Conservation (phyloP, 2,797 vertebrate genomes). For the Lithobates pipiens region DNA sequence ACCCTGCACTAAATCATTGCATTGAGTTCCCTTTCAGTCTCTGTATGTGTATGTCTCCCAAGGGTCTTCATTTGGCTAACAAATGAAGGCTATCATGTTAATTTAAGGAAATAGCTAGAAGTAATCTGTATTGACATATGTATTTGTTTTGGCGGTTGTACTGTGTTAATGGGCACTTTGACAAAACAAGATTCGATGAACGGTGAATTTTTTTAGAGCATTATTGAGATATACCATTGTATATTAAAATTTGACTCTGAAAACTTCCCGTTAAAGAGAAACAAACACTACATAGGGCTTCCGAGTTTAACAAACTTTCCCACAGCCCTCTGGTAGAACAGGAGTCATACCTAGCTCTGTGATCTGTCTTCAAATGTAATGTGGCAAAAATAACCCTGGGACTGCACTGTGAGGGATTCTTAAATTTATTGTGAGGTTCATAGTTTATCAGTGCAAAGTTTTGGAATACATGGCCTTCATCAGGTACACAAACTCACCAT, state of each 20-base stretch:
- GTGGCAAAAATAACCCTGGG: too few relatives aligned
- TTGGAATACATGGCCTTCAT: too few relatives aligned
- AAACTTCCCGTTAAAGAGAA: not conserved
- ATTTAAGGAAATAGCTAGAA: constrained; percentile 48
- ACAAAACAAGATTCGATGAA: not conserved
- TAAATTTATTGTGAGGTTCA: too few relatives aligned
- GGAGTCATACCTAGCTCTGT: not conserved
- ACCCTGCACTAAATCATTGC: not conserved
- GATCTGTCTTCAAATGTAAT: too few relatives aligned
- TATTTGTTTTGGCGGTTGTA: constrained; percentile 33
- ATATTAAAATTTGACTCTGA: not conserved
- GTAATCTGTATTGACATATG: constrained; percentile 38
- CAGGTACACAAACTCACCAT: too few relatives aligned
- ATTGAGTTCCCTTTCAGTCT: constrained; percentile 25
- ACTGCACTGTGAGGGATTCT: too few relatives aligned
- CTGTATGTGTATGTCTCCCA: constrained; percentile 20
- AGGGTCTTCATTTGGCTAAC: constrained; percentile 45
- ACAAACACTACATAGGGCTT: not conserved
- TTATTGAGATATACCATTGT: not conserved
- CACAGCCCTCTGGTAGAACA: not conserved
- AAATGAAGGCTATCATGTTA: constrained; percentile 51
- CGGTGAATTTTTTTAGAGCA: not conserved
- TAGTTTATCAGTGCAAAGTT: too few relatives aligned
- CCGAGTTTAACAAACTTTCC: not conserved
- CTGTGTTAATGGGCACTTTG: not conserved